These are phyloP conservation scores for Sphaerophoria rueppellii DNA, from an alignment of 2,888 invertebrate species.

Conservation along the genomic window DNA sequence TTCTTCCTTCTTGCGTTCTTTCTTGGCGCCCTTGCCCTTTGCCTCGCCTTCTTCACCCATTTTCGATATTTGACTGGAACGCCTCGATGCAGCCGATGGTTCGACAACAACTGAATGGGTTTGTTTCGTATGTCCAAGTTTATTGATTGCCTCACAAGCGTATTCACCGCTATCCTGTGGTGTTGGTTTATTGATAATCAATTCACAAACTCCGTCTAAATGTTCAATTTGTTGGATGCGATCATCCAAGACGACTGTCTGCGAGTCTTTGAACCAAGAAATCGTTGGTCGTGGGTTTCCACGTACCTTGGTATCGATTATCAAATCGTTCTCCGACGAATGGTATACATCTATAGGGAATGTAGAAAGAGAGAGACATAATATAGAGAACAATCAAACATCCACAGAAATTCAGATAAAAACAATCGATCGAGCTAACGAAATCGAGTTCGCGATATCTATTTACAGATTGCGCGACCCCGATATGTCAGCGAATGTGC, in stretches of 20 bases:
- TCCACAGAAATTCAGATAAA: constrained; percentile 62
- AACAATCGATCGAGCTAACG: constrained; percentile 64
- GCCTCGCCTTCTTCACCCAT: constrained; percentile 76
- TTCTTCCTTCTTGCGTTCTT: constrained; percentile 76
- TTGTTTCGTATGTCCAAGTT: constrained; percentile 88
- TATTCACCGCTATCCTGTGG: constrained; percentile 84
- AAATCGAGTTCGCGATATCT: constrained; percentile 73
- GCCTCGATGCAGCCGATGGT: constrained; percentile 79
- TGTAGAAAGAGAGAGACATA: constrained; percentile 37
- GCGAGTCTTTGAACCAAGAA: constrained; percentile 89
- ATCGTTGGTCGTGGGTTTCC: constrained; percentile 88
- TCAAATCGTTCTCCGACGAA: constrained; percentile 88
- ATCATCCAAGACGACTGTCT: constrained; percentile 83
- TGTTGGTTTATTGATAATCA: constrained; percentile 87
- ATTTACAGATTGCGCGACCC: constrained; percentile 78
- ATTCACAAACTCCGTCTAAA: constrained; percentile 89
- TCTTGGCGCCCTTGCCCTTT: constrained; percentile 75
- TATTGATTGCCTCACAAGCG: constrained; percentile 86
- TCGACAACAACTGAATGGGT: constrained; percentile 85
- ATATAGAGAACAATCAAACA: constrained; percentile 16
- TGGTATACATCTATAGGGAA: constrained; percentile 86
- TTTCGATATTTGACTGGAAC: constrained; percentile 78
- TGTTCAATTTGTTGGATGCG: constrained; percentile 87
- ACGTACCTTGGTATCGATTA: constrained; percentile 90
- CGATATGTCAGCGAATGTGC: constrained; percentile 74